Evolutionary conservation across 2,113 vertebrate species (phyloP).

Genomic region (Lophius piscatorius): DNA sequence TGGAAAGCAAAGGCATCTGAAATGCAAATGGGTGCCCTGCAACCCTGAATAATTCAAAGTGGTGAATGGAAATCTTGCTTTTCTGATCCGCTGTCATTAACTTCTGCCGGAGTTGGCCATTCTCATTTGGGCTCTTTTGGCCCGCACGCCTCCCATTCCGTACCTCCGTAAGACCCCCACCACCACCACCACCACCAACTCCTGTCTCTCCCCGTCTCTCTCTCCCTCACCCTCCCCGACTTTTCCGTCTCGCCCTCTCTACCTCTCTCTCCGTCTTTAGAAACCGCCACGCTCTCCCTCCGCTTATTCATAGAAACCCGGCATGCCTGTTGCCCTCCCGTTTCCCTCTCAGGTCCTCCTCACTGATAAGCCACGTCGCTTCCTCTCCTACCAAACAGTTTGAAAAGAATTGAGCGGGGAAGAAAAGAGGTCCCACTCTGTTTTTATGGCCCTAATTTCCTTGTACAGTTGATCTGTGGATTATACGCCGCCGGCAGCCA

Average conservation of each 20-base stretch:
- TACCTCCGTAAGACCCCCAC: no score
- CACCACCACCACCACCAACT: no score
- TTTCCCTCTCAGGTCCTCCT: slow-evolving; percentile 54
- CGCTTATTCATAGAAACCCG: slow-evolving; percentile 46
- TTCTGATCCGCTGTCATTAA: slow-evolving; percentile 79
- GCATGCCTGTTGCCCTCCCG: slow-evolving; percentile 56
- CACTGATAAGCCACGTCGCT: slow-evolving; percentile 54
- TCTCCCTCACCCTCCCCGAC: slow-evolving; percentile 11
- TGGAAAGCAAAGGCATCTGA: slow-evolving; percentile 70
- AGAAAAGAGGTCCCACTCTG: slow-evolving; percentile 58
- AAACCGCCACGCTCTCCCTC: slow-evolving; percentile 24
- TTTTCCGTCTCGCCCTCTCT: slow-evolving; percentile 36
- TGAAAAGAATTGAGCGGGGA: slow-evolving; percentile 55
- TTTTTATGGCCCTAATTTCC: slow-evolving; percentile 77
- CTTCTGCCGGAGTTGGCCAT: slow-evolving; percentile 74
- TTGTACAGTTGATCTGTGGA: slow-evolving; percentile 76
- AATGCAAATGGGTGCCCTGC: slow-evolving; percentile 78
- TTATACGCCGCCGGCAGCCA: slow-evolving; percentile 67
- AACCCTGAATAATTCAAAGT: slow-evolving; percentile 81
- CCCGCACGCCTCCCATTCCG: slow-evolving; percentile 57
- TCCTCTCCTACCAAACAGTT: slow-evolving; percentile 44
- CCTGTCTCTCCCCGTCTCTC: background rate
- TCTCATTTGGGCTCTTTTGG: slow-evolving; percentile 78
- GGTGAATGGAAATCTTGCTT: slow-evolving; percentile 80
- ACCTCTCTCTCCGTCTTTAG: slow-evolving; percentile 31